Conservation (phyloP, 35 echinoderm and acorn worm genomes). For the Ophiothrix spiculata region DNA sequence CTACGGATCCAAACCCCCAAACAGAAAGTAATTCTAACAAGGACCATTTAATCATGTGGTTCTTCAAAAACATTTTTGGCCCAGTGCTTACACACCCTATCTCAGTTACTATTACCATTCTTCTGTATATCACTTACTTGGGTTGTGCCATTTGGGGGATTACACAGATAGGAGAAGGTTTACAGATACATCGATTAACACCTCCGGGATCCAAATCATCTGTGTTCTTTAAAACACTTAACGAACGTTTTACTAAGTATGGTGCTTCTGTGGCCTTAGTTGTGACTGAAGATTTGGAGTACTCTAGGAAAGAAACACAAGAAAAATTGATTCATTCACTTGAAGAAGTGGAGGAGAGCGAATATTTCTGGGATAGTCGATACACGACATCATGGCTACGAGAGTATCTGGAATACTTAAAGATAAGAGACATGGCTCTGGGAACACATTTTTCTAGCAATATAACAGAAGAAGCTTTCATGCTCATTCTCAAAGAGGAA, state of each 20-base stretch:
- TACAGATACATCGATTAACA: slow-evolving; percentile 23
- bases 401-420: slow-evolving; percentile 20
- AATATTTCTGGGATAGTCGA: not conserved
- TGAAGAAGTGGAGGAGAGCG: slow-evolving; percentile 30
- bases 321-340: slow-evolving; percentile 31
- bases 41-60: slow-evolving; percentile 27
- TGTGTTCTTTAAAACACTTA: slow-evolving; percentile 23
- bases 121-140: slow-evolving; percentile 22
- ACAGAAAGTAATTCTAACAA: not conserved
- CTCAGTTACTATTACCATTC: not conserved
- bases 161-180: slow-evolving; percentile 27
- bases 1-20: too few species aligned
- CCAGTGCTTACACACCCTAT: slow-evolving; percentile 37
- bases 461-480: too few species aligned
- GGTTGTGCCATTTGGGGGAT: slow-evolving; percentile 48
- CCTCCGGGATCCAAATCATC: slow-evolving; percentile 23
- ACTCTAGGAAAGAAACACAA: slow-evolving; percentile 32
- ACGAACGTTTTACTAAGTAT: slow-evolving; percentile 4
- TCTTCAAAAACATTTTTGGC: slow-evolving; percentile 58
- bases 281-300: slow-evolving; percentile 47
- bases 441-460: too few species aligned
- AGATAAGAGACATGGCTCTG: too few species aligned
- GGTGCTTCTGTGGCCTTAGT: slow-evolving; percentile 54
- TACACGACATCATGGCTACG: slow-evolving; percentile 52
- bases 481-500: not conserved